A percentile compares a stretch with the other conserved stretches of the same genome.
Evolutionary conservation across 2,888 invertebrate species (phyloP).

Genomic region (Rotaria socialis): DNA sequence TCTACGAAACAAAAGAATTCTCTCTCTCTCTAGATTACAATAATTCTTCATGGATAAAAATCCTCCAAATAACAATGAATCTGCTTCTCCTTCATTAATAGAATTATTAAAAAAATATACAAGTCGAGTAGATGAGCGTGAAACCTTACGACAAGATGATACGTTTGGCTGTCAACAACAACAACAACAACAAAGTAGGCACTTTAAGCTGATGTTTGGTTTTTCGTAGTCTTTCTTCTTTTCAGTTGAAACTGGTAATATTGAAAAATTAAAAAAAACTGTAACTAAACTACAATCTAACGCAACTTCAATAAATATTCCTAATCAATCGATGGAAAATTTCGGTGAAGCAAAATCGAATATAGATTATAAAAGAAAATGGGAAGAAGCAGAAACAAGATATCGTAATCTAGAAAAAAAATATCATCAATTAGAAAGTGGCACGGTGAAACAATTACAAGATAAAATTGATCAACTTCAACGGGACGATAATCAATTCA

Average conservation of each 20-base stretch:
- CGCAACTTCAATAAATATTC: no score
- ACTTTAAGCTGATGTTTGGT: background rate
- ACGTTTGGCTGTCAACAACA: background rate
- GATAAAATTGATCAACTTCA: background rate
- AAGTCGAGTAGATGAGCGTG: background rate
- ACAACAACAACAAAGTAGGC: background rate
- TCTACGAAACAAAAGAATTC: no score
- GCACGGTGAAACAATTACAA: background rate
- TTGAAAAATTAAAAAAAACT: background rate
- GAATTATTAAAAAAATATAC: background rate
- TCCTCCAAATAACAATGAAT: background rate
- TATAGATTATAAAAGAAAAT: background rate
- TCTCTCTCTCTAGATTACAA: background rate
- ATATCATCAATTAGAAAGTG: background rate
- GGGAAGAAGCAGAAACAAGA: background rate
- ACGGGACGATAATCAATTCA: background rate
- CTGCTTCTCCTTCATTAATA: background rate
- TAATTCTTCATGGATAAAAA: background rate
- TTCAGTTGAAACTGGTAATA: background rate
- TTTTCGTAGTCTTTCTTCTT: background rate
- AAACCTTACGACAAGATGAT: background rate
- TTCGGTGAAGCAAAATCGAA: background rate
- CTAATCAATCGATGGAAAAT: background rate
- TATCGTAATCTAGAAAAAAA: background rate
- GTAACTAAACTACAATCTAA: background rate